A percentile compares a stretch with the other conserved stretches of the same genome.
These are phyloP conservation scores for Botia almorhae DNA, from an alignment of 2,797 vertebrate species.

Conservation along the genomic window DNA sequence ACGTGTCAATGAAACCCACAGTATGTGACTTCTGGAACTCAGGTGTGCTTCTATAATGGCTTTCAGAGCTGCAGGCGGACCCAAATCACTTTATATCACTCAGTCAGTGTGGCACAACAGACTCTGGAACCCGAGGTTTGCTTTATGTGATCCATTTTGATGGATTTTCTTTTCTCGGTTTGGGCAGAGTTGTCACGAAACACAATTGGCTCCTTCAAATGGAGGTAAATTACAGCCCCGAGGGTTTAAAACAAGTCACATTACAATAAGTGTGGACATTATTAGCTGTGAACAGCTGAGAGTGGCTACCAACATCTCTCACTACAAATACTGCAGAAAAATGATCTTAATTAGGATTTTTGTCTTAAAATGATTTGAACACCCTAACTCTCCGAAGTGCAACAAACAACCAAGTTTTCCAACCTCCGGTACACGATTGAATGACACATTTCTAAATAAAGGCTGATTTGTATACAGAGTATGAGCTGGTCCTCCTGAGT, in stretches of 20 bases:
- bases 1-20: not conserved
- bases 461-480: constrained; percentile 32
- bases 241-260: not conserved
- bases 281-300: not conserved
- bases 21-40: constrained; percentile 4
- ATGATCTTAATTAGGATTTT: too few species aligned
- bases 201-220: constrained; percentile 72
- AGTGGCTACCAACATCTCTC: not conserved
- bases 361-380: not conserved
- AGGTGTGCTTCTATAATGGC: constrained; percentile 45
- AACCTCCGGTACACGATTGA: not conserved
- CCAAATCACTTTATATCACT: constrained; percentile 49
- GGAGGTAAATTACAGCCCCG: constrained; percentile 64
- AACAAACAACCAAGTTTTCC: not conserved
- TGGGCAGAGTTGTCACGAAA: constrained; percentile 62
- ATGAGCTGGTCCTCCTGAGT: constrained; percentile 4
- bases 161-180: constrained; percentile 1
- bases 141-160: not conserved
- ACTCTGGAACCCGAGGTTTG: not conserved
- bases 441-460: constrained; percentile 43
- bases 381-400: not conserved
- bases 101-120: constrained; percentile 9
- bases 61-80: constrained; percentile 54
- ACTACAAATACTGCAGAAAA: not conserved
- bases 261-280: not conserved